Evolutionary conservation across 2,888 invertebrate species (phyloP).

Genomic region (Lithophane leautieri): DNA sequence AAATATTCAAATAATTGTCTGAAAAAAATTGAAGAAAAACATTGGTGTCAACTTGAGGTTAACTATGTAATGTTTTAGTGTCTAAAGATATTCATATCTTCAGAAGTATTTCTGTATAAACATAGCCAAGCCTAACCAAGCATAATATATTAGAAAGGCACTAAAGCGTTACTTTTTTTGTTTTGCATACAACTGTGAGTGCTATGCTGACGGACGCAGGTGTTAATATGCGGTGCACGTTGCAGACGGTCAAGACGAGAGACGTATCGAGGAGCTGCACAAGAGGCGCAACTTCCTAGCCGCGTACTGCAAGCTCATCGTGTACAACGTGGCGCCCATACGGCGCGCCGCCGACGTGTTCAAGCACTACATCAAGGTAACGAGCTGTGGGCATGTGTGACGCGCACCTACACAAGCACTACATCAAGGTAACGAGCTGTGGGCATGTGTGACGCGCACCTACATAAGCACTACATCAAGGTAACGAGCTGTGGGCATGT

Average conservation of each 20-base stretch:
- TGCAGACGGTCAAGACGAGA: constrained; percentile 97
- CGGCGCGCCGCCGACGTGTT: constrained; percentile 98
- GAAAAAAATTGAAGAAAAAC: neutral
- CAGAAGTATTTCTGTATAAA: neutral
- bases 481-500: too few species aligned
- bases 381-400: too few species aligned
- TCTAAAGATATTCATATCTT: constrained; percentile 17
- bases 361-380: constrained; percentile 97
- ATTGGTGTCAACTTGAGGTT: constrained; percentile 54
- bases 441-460: too few species aligned
- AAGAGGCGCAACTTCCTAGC: constrained; percentile 98
- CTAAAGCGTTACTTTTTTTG: constrained; percentile 39
- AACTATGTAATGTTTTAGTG: constrained; percentile 55
- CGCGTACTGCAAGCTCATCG: constrained; percentile 98
- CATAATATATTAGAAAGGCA: constrained; percentile 17
- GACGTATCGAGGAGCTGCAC: constrained; percentile 98
- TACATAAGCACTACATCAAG: too few species aligned
- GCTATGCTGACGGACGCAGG: neutral
- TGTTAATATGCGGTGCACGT: constrained; percentile 24
- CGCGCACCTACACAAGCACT: too few species aligned
- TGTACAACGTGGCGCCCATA: constrained; percentile 98
- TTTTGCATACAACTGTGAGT: constrained; percentile 16
- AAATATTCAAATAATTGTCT: neutral
- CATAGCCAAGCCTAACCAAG: neutral
- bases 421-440: too few species aligned